These are phyloP conservation scores for Epinotia brunnichana DNA, from an alignment of 2,888 invertebrate species.

Conservation along the genomic window DNA sequence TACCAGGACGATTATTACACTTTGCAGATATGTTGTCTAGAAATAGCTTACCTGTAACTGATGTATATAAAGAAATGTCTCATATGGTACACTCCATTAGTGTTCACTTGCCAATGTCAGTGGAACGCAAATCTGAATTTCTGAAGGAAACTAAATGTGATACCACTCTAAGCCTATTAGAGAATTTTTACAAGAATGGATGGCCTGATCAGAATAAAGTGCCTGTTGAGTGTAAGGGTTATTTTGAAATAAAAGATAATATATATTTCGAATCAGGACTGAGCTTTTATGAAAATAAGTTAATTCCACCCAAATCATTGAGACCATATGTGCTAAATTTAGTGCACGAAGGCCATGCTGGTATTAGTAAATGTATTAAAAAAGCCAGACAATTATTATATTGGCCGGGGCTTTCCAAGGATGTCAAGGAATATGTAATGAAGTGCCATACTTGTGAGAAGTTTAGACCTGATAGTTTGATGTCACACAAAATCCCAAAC, in stretches of 20 bases:
- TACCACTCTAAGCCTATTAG: not conserved
- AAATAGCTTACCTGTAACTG: constrained; percentile 16
- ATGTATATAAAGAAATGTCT: constrained; percentile 31
- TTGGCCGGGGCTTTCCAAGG: constrained; percentile 19
- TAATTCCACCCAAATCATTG: constrained; percentile 37
- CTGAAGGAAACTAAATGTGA: not conserved
- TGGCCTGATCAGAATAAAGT: constrained; percentile 14
- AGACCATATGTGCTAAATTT: constrained; percentile 34
- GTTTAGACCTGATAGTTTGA: constrained; percentile 22
- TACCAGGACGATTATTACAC: constrained; percentile 25
- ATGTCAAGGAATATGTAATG: not conserved
- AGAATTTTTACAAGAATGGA: constrained; percentile 17
- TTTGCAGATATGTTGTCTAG: constrained; percentile 35
- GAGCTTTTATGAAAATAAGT: constrained; percentile 40
- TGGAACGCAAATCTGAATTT: constrained; percentile 34
- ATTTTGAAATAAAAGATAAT: constrained; percentile 34
- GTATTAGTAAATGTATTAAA: constrained; percentile 29
- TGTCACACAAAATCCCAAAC: constrained; percentile 22
- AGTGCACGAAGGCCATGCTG: constrained; percentile 41
- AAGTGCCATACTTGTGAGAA: constrained; percentile 32
- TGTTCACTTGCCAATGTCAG: constrained; percentile 43
- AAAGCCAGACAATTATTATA: constrained; percentile 39
- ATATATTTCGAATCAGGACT: constrained; percentile 42
- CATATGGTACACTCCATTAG: constrained; percentile 28
- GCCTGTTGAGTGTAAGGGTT: not conserved